These are phyloP conservation scores for Corbicula japonica DNA, from an alignment of 2,888 invertebrate species.

Conservation along the genomic window DNA sequence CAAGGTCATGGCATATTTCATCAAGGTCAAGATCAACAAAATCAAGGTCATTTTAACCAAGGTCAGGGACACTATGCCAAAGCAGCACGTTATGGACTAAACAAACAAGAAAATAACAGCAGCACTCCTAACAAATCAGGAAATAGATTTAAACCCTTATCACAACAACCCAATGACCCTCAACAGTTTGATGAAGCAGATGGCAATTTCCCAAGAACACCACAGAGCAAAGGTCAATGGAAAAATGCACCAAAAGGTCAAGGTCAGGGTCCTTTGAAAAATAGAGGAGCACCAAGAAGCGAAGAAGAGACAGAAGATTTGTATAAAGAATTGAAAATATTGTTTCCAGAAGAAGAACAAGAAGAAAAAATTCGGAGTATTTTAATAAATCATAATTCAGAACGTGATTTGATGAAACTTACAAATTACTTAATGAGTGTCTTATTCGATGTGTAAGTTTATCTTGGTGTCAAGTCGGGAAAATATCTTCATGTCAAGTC, in stretches of 20 bases:
- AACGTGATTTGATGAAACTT: slow-evolving; percentile 76
- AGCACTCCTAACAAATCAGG: too few relatives aligned
- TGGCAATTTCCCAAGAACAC: background rate
- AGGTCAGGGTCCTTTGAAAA: slow-evolving; percentile 5
- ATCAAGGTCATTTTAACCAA: slow-evolving; percentile 19
- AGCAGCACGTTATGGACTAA: background rate
- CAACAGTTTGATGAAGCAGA: slow-evolving; percentile 14
- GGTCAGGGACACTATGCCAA: slow-evolving; percentile 13
- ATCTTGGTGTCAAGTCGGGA: too few relatives aligned
- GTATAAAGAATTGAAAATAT: slow-evolving; percentile 62
- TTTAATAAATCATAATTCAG: slow-evolving; percentile 74
- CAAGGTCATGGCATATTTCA: slow-evolving; percentile 6
- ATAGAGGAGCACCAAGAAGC: slow-evolving; percentile 36
- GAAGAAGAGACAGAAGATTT: slow-evolving; percentile 68
- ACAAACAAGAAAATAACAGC: background rate
- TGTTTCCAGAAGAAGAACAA: slow-evolving; percentile 75
- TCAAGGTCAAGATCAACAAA: slow-evolving; percentile 18
- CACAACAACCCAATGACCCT: background rate
- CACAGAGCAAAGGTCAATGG: slow-evolving; percentile 9
- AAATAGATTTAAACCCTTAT: background rate
- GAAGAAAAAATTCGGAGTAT: slow-evolving; percentile 69
- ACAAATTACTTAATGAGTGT: slow-evolving; percentile 78
- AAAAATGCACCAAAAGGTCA: slow-evolving; percentile 15
- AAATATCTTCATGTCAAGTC: too few relatives aligned
- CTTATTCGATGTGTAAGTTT: slow-evolving; percentile 9